Conservation (phyloP, 2,797 vertebrate species). For the Hozukius guyotensis region DNA sequence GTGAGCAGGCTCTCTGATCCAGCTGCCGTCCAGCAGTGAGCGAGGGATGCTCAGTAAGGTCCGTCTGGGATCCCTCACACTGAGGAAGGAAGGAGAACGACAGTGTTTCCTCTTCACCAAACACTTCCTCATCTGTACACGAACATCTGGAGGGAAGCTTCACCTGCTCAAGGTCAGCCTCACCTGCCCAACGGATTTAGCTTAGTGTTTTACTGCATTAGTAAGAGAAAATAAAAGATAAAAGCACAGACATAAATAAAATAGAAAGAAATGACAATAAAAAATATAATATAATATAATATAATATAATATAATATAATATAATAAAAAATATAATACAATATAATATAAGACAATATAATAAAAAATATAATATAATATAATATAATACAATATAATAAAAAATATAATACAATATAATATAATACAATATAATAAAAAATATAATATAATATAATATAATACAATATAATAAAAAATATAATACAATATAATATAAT, state of each 20-base stretch:
- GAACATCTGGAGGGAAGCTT: conserved; percentile 96
- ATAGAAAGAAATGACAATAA: not conserved
- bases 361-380: too few relatives aligned
- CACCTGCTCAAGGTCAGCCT: conserved; percentile 92
- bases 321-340: too few relatives aligned
- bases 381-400: too few relatives aligned
- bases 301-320: too few relatives aligned
- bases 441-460: too few relatives aligned
- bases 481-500: too few relatives aligned
- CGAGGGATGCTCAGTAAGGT: conserved; percentile 95
- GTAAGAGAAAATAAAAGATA: too few relatives aligned
- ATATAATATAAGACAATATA: too few relatives aligned
- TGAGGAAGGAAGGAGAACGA: conserved; percentile 95
- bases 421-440: too few relatives aligned
- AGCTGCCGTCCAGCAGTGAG: conserved; percentile 93
- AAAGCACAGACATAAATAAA: not conserved
- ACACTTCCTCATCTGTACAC: conserved; percentile 95
- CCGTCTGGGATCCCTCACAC: conserved; percentile 90
- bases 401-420: too few relatives aligned
- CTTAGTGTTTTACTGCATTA: not conserved
- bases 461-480: too few relatives aligned
- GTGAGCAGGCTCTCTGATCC: conserved; percentile 91
- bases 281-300: too few relatives aligned
- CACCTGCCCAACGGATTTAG: not conserved
- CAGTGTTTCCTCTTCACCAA: conserved; percentile 98